Conservation (phyloP, 2,888 invertebrate species). For the Lagria hirta region DNA sequence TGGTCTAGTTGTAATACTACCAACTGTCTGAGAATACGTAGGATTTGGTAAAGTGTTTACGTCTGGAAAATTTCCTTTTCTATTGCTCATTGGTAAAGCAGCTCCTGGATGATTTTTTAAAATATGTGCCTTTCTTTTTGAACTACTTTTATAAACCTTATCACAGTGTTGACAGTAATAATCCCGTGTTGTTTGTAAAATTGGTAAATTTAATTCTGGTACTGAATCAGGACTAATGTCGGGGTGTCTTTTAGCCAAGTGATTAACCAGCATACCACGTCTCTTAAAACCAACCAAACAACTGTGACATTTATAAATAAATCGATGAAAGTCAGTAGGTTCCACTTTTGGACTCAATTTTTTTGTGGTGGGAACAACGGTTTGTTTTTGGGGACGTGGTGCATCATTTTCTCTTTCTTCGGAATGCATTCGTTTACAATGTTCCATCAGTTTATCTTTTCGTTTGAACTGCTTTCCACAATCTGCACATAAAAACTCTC, state of each 20-base stretch:
- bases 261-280: conserved; percentile 80
- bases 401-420: conserved; percentile 53
- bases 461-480: conserved; percentile 79
- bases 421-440: conserved; percentile 67
- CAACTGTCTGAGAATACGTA: conserved; percentile 70
- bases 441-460: conserved; percentile 73
- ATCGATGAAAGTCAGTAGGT: conserved; percentile 70
- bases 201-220: conserved; percentile 75
- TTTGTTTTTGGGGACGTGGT: conserved; percentile 35
- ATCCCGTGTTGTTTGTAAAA: conserved; percentile 72
- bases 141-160: conserved; percentile 79
- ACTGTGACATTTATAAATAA: conserved; percentile 74
- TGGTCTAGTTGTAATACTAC: conserved; percentile 69
- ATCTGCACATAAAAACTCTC: conserved; percentile 71
- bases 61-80: conserved; percentile 42
- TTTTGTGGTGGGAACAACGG: conserved; percentile 45
- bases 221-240: conserved; percentile 65
- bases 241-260: conserved; percentile 76
- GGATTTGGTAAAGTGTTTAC: conserved; percentile 59
- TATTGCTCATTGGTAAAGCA: conserved; percentile 61
- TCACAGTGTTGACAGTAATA: conserved; percentile 86
- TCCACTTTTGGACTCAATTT: conserved; percentile 61
- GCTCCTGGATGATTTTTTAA: conserved; percentile 81
- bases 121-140: conserved; percentile 81
- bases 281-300: conserved; percentile 79